These are phyloP conservation scores for Nymphalis polychloros DNA, from an alignment of 2,888 invertebrate genomes.

Conservation along the genomic window DNA sequence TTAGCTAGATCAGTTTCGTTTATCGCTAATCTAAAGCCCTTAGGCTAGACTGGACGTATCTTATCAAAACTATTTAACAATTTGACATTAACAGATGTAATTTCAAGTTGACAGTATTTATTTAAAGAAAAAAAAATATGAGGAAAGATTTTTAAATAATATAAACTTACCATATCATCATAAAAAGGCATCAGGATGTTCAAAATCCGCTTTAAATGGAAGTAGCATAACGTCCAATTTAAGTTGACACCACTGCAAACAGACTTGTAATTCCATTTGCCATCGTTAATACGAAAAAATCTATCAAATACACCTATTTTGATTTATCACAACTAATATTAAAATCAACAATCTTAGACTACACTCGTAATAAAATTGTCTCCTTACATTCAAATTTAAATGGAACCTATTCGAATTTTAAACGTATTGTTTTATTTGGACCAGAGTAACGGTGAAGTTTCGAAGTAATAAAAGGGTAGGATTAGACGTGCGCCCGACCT, in stretches of 20 bases:
- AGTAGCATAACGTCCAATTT: conserved; percentile 73
- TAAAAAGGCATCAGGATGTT: conserved; percentile 74
- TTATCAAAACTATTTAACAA: conserved; percentile 10
- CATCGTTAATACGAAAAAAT: conserved; percentile 43
- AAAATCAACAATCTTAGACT: conserved; percentile 22
- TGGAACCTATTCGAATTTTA: conserved; percentile 19
- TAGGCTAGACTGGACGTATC: conserved; percentile 12
- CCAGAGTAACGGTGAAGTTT: conserved; percentile 26
- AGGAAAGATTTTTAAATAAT: background rate
- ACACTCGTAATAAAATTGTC: conserved; percentile 9
- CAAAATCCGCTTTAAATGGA: conserved; percentile 61
- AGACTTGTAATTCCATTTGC: conserved; percentile 44
- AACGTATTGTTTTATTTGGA: conserved; percentile 2
- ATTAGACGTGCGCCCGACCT: conserved; percentile 45
- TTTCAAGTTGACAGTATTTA: background rate
- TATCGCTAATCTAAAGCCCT: conserved; percentile 14
- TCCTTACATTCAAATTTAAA: conserved; percentile 6
- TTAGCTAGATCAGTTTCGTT: background rate
- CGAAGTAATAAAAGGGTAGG: conserved; percentile 10
- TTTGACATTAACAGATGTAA: background rate
- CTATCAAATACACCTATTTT: conserved; percentile 64
- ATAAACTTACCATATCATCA: conserved; percentile 72
- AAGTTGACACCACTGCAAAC: conserved; percentile 59
- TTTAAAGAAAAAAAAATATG: background rate
- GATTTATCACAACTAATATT: conserved; percentile 49